Evolutionary conservation across 2,888 invertebrate species (phyloP).

Genomic region (Tenthredo scrophulariae): DNA sequence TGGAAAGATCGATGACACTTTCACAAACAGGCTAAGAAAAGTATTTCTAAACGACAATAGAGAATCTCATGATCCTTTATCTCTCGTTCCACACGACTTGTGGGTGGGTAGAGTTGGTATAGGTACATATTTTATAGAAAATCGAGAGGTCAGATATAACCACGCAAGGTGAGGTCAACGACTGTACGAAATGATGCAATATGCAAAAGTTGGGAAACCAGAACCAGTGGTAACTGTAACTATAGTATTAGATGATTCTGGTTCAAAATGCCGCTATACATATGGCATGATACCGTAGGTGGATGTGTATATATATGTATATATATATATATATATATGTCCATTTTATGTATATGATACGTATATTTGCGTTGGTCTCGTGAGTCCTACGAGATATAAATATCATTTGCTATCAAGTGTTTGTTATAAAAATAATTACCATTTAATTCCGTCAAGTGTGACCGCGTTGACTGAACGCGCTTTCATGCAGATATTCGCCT

Average conservation of each 20-base stretch:
- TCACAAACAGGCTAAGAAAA: background rate
- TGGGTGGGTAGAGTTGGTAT: background rate
- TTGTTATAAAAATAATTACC: constrained; percentile 41
- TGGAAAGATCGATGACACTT: background rate
- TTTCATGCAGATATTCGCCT: constrained; percentile 41
- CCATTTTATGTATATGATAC: background rate
- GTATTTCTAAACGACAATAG: background rate
- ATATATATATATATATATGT: background rate
- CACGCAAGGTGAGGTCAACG: constrained; percentile 43
- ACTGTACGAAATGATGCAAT: constrained; percentile 43
- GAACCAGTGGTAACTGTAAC: constrained; percentile 42
- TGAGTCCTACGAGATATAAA: constrained; percentile 17
- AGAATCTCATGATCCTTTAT: background rate
- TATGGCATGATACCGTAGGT: background rate
- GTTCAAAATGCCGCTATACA: background rate
- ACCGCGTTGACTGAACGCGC: constrained; percentile 37
- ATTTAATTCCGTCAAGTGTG: constrained; percentile 42
- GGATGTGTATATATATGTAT: background rate
- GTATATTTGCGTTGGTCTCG: constrained; percentile 24
- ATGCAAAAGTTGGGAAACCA: constrained; percentile 16
- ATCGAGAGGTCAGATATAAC: constrained; percentile 29
- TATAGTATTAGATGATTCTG: constrained; percentile 37
- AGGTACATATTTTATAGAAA: constrained; percentile 14
- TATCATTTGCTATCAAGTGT: constrained; percentile 33
- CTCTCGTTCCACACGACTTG: background rate